Percentiles rank a stretch among this genome's conserved stretches.
These are phyloP conservation scores for Pseudomyrmex concolor DNA, from an alignment of 1,140 invertebrate genomes.

Conservation along the genomic window DNA sequence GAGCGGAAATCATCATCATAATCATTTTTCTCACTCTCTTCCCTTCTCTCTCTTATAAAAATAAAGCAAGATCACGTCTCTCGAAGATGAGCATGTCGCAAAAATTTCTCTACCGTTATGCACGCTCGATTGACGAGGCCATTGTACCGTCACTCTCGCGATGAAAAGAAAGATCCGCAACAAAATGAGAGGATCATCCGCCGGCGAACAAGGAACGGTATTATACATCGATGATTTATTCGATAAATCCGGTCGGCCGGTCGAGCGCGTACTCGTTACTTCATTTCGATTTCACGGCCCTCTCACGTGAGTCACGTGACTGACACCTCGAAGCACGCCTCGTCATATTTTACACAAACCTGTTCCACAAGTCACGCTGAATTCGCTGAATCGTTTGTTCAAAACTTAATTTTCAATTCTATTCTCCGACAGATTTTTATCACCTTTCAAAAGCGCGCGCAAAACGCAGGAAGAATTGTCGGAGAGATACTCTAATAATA, in stretches of 20 bases:
- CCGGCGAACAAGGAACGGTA: conserved; percentile 32
- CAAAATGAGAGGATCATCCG: conserved; percentile 22
- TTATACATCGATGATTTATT: conserved; percentile 62
- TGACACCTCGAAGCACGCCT: background rate
- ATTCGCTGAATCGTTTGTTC: background rate
- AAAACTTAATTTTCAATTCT: background rate
- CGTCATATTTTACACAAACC: background rate
- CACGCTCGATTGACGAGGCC: conserved; percentile 50
- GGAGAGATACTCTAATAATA: too few species aligned
- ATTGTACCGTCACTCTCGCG: conserved; percentile 49
- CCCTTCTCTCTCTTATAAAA: background rate
- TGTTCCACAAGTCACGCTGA: background rate
- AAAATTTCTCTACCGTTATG: conserved; percentile 57
- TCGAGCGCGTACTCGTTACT: background rate
- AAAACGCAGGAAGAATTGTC: too few species aligned
- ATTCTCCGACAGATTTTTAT: too few species aligned
- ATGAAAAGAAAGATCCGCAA: conserved; percentile 58
- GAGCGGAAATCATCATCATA: background rate
- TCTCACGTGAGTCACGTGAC: conserved; percentile 6
- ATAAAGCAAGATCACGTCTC: background rate
- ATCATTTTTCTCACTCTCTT: background rate
- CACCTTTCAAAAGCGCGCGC: too few species aligned
- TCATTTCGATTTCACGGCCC: conserved; percentile 6
- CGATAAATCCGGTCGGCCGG: conserved; percentile 11
- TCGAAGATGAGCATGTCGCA: background rate